Conservation (phyloP, 1,140 invertebrate genomes). For the Reticulitermes speratus region DNA sequence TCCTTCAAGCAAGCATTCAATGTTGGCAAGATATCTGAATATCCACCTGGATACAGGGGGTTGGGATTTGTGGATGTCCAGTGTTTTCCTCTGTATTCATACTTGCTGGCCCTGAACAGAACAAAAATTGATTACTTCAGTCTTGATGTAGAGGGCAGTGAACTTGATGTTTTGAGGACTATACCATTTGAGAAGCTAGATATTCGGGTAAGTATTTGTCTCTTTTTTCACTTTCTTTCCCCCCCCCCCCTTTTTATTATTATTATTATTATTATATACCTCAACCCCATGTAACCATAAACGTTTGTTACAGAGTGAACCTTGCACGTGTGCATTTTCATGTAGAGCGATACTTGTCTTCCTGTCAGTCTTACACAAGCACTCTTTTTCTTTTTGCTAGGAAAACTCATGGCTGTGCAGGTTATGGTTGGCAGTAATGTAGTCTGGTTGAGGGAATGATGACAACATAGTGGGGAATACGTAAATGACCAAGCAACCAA, state of each 20-base stretch:
- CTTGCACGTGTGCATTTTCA: too few relatives aligned
- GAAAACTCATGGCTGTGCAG: too few relatives aligned
- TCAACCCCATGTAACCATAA: too few relatives aligned
- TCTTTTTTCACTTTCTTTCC: background rate
- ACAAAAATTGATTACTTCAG: slow-evolving; percentile 51
- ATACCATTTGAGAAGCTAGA: slow-evolving; percentile 54
- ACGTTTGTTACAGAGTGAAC: too few relatives aligned
- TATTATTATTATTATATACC: too few relatives aligned
- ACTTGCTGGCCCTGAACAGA: slow-evolving; percentile 49
- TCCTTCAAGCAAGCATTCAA: slow-evolving; percentile 46
- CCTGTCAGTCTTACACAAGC: too few relatives aligned
- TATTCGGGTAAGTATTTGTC: slow-evolving; percentile 43
- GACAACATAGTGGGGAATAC: too few relatives aligned
- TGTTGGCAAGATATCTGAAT: slow-evolving; percentile 43
- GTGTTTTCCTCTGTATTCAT: slow-evolving; percentile 54
- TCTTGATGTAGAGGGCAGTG: slow-evolving; percentile 55
- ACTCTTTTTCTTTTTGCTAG: too few relatives aligned
- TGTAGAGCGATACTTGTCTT: too few relatives aligned
- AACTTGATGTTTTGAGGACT: slow-evolving; percentile 54
- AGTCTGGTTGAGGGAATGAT: too few relatives aligned
- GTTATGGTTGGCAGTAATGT: too few relatives aligned
- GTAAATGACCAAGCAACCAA: too few relatives aligned
- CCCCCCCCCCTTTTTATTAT: background rate
- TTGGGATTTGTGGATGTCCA: slow-evolving; percentile 47
- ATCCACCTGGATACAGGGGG: slow-evolving; percentile 28